These are phyloP conservation scores for Teleiodes luculella DNA, from an alignment of 2,888 invertebrate species.

Conservation along the genomic window DNA sequence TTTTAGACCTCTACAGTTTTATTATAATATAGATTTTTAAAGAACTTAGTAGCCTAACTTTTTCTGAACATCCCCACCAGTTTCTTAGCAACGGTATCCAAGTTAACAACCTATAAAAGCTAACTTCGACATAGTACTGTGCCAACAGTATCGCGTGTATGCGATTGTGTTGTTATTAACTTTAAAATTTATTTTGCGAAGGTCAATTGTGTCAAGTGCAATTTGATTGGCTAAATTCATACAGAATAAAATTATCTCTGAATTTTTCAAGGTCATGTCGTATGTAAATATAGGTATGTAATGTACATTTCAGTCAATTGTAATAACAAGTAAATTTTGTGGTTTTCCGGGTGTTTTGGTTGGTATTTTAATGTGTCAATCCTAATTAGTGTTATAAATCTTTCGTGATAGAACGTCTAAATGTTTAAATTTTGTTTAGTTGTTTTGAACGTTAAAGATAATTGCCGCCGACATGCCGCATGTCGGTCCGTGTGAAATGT, in stretches of 20 bases:
- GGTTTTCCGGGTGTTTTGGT: no score
- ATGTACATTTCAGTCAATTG: no score
- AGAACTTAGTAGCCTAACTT: not conserved
- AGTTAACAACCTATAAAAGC: conserved; percentile 29
- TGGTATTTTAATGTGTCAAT: no score
- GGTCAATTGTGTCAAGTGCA: not conserved
- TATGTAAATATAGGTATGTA: not conserved
- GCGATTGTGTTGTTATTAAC: not conserved
- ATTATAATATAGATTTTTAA: no score
- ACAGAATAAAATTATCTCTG: not conserved
- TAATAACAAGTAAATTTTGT: no score
- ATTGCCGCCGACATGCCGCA: no score
- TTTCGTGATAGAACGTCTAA: no score
- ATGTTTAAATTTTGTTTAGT: no score
- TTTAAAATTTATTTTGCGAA: not conserved
- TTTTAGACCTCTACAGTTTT: no score
- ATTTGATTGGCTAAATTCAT: not conserved
- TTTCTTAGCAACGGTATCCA: conserved; percentile 37
- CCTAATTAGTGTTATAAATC: not conserved
- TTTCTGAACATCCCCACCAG: conserved; percentile 14
- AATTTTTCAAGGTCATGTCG: not conserved
- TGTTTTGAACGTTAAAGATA: no score
- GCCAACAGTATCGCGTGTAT: not conserved
- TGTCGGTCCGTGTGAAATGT: no score
- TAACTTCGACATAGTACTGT: not conserved